Evolutionary conservation across 2,113 vertebrate species (phyloP).

Genomic region (Pyrgilauda ruficollis): DNA sequence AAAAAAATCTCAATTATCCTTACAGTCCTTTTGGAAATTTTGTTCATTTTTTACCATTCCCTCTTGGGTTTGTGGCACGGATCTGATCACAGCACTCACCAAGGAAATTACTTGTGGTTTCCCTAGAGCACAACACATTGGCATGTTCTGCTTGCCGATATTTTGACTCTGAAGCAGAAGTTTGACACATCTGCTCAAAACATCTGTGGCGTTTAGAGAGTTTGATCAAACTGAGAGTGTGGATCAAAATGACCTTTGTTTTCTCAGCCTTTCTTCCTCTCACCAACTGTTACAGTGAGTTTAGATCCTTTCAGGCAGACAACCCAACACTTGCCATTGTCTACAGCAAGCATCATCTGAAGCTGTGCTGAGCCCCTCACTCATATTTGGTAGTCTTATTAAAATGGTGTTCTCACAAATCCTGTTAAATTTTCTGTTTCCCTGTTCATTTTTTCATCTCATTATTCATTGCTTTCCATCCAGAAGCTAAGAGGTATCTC

Average conservation of each 20-base stretch:
- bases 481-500: background rate
- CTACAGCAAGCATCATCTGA: background rate
- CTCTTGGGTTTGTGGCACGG: background rate
- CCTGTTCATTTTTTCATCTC: background rate
- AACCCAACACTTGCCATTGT: background rate
- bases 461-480: background rate
- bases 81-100: background rate
- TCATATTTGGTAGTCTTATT: background rate
- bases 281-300: background rate
- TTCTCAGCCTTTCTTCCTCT: background rate
- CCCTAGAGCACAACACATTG: background rate
- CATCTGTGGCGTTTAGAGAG: background rate
- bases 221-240: background rate
- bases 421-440: background rate
- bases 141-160: background rate
- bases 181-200: background rate
- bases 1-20: background rate
- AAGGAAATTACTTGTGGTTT: background rate
- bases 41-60: background rate
- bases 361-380: background rate
- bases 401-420: background rate
- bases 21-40: background rate
- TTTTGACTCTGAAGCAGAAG: background rate
- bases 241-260: constrained; percentile 4
- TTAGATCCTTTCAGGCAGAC: background rate